Evolutionary conservation across 2,113 vertebrate species (phyloP), one percentile per base, ranked within the genome.

Genomic region (Pelusios castaneus): DNA sequence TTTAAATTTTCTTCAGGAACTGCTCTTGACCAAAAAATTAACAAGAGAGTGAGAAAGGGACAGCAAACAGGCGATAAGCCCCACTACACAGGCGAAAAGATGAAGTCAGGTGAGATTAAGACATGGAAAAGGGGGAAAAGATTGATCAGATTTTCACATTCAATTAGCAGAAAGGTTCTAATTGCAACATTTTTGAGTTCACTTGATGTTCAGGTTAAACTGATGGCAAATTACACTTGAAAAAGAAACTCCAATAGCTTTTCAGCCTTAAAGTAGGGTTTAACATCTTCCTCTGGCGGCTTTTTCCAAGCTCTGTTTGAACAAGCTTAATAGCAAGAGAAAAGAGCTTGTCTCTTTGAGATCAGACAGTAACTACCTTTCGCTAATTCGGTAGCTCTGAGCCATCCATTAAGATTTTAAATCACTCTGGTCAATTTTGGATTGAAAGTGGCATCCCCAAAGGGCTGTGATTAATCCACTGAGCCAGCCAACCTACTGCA

Each of bases 1-100:
- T 6, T 89, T 94, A 80, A 93, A 47, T 82, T 87, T 97, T 94
- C 87, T 58, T 43, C 43, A 58, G 51, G 91, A 91, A 73, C 10
- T 60, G 79, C 77, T 92, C 82, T 52, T 87, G 91, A 93, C 31
- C 77, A 19, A 34, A 91, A 95, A 89, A 95, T 84, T 58, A 67
- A 89, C 88, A 56, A 51, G 21, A 49, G 47, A 75, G 29, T 43
- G 84, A 27, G 16, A 82, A 76, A 34, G 73, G 80, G 52, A n/a
- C 60, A 70, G 89, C 60, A 88, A 77, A 73, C 0, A 0, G 56
- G 52, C 21, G 73, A 2, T 8, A 70, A 73, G 86, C 60, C 76
- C 88, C 8, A 5, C 47, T 0, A 77, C 49, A 27, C 11, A 47
- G 13, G 22, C 45, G 76, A 6, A 79, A 83, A 38, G 34, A 2